These are phyloP conservation scores for Sebastiscus albofasciatus DNA, from an alignment of 2,797 vertebrate species.

Conservation along the genomic window DNA sequence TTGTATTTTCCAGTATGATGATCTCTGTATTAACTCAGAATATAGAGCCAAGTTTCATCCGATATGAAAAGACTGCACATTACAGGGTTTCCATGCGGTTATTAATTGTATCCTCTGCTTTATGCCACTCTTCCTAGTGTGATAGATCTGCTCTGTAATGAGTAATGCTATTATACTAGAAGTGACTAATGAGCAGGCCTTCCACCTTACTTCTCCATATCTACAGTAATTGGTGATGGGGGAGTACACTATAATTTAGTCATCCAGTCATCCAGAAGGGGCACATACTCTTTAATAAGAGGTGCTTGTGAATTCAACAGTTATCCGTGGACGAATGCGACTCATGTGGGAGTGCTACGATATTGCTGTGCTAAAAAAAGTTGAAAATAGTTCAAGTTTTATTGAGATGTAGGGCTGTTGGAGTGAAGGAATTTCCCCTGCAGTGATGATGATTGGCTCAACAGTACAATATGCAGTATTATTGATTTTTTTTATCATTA, in stretches of 20 bases:
- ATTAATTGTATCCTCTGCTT: background rate
- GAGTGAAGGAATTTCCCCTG: too few species aligned
- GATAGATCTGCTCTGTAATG: background rate
- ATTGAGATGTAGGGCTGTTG: background rate
- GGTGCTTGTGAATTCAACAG: background rate
- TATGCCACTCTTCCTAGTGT: background rate
- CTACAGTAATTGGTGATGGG: background rate
- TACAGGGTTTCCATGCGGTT: background rate
- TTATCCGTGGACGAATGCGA: background rate
- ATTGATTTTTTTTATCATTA: too few species aligned
- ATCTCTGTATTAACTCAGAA: background rate
- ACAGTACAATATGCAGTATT: too few species aligned
- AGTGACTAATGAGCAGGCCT: conserved; percentile 8
- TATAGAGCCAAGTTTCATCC: background rate
- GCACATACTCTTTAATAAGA: background rate
- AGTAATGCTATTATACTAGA: background rate
- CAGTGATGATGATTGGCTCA: too few species aligned
- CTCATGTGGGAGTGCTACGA: background rate
- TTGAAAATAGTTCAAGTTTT: background rate
- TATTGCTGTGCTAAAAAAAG: background rate
- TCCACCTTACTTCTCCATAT: background rate
- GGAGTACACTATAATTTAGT: background rate
- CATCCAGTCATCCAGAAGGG: background rate
- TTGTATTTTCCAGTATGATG: background rate
- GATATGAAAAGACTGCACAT: background rate